Conservation (phyloP, 2,888 invertebrate species). For the Eurytoma adleriae region DNA sequence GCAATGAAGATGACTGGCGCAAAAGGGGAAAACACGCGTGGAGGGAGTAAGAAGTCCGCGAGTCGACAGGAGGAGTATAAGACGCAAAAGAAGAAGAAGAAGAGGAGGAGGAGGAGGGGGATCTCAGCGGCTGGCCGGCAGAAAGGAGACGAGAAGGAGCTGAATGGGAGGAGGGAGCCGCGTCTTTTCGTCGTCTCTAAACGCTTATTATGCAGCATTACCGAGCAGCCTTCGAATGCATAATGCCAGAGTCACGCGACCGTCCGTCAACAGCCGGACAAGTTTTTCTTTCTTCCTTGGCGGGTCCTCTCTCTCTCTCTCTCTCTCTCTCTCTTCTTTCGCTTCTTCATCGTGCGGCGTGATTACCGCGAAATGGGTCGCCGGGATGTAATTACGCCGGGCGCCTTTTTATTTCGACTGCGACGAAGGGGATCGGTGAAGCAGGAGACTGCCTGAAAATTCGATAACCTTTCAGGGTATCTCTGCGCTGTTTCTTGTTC, state of each 20-base stretch:
- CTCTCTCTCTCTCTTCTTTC: conserved; percentile 18
- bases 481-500: too few species aligned
- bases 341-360: conserved; percentile 18
- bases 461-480: conserved; percentile 24
- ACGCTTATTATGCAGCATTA: conserved; percentile 71
- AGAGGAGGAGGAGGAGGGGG: conserved; percentile 16
- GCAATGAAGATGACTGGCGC: conserved; percentile 59
- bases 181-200: conserved; percentile 68
- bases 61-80: not conserved
- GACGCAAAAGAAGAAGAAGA: conserved; percentile 46
- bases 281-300: conserved; percentile 51
- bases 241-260: conserved; percentile 71
- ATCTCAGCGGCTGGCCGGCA: conserved; percentile 9
- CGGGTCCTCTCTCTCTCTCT: conserved; percentile 50
- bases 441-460: conserved; percentile 29
- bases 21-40: conserved; percentile 53
- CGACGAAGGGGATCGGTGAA: not conserved
- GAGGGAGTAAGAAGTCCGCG: conserved; percentile 3
- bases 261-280: conserved; percentile 58
- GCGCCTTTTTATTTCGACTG: conserved; percentile 31
- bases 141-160: conserved; percentile 48
- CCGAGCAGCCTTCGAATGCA: conserved; percentile 62
- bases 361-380: conserved; percentile 51
- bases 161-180: conserved; percentile 56
- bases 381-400: conserved; percentile 46